phyloP scores from a whole-genome alignment of 64 coral and sea anemone genomes.

The Catalaphyllia jardinei region DNA sequence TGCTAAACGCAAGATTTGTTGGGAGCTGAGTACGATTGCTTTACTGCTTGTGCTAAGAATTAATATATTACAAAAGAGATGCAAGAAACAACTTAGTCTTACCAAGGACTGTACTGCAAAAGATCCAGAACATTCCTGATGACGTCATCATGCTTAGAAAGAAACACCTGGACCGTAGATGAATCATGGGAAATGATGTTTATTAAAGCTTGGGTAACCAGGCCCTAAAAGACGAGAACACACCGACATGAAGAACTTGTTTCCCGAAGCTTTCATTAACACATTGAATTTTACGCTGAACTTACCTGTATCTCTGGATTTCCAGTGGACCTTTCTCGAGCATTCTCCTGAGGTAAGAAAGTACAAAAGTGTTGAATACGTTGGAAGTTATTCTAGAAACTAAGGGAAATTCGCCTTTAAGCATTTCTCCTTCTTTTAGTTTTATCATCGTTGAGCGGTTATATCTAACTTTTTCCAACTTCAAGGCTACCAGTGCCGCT shows the following conservation, averaged over 20 bases:
- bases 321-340: conserved; percentile 1
- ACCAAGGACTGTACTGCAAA: conserved; percentile 56
- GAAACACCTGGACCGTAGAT: conserved; percentile 38
- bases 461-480: no score
- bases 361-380: not conserved
- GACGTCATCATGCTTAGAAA: conserved; percentile 46
- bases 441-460: no score
- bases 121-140: conserved; percentile 20
- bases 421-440: no score
- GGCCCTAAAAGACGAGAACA: not conserved
- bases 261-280: not conserved
- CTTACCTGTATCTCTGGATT: conserved; percentile 48
- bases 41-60: no score
- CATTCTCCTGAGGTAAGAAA: not conserved
- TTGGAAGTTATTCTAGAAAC: not conserved
- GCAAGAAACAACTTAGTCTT: not conserved
- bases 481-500: no score
- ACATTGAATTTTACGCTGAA: not conserved
- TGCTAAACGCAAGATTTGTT: no score
- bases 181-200: conserved; percentile 53
- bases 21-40: no score
- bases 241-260: no score
- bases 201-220: conserved; percentile 1
- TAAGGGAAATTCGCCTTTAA: no score
- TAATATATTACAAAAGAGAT: not conserved